Conservation (phyloP, 2,113 vertebrate species). For the Bucco capensis region DNA sequence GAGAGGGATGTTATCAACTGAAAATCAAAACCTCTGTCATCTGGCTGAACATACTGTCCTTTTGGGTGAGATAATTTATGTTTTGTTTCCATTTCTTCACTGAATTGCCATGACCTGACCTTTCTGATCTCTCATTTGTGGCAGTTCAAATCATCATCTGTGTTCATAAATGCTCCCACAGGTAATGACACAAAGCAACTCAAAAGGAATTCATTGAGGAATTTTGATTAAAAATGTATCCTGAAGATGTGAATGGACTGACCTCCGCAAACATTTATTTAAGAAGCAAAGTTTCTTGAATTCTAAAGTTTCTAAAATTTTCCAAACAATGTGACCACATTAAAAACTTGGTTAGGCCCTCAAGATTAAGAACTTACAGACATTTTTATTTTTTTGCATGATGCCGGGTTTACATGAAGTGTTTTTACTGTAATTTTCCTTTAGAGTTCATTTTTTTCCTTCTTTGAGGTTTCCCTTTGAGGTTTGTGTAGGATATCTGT, state of each 20-base stretch:
- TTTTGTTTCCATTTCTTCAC: constrained; percentile 61
- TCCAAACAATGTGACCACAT: constrained; percentile 54
- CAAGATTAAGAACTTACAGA: constrained; percentile 38
- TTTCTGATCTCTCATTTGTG: constrained; percentile 48
- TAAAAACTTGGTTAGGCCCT: constrained; percentile 58
- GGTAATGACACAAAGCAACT: constrained; percentile 48
- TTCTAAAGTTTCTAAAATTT: constrained; percentile 48
- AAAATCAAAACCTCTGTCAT: constrained; percentile 12
- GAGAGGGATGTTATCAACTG: not conserved
- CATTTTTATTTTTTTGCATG: constrained; percentile 49
- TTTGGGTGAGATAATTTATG: constrained; percentile 41
- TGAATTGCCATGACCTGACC: constrained; percentile 21
- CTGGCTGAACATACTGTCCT: constrained; percentile 42
- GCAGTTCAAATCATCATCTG: constrained; percentile 35
- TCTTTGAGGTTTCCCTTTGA: constrained; percentile 53
- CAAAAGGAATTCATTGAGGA: constrained; percentile 28
- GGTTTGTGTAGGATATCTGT: constrained; percentile 24
- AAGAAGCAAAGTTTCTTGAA: constrained; percentile 47
- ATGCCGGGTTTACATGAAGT: constrained; percentile 39
- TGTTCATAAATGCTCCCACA: constrained; percentile 44
- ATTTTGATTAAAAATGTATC: constrained; percentile 41
- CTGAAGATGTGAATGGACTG: constrained; percentile 20
- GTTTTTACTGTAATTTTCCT: constrained; percentile 54
- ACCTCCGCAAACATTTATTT: constrained; percentile 29
- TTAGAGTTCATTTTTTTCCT: not conserved